Evolutionary conservation across 2,113 vertebrate genomes (phyloP).

Genomic region (Ailurus styani): DNA sequence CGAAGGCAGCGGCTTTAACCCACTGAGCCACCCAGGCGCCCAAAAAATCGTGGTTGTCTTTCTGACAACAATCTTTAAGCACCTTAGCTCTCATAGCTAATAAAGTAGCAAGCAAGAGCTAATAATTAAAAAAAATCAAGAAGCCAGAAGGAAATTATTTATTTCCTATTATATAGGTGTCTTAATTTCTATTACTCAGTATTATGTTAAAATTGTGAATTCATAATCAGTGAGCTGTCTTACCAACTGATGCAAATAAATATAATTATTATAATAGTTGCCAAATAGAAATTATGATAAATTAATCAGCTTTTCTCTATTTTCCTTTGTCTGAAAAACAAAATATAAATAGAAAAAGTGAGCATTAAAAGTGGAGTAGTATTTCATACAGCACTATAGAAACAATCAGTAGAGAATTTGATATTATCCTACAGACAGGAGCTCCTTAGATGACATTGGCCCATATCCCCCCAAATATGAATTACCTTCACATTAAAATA

Average conservation of each 20-base stretch:
- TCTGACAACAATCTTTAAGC: neutral
- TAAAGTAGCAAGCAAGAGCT: neutral
- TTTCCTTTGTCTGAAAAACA: neutral
- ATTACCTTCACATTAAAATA: neutral
- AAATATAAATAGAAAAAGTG: neutral
- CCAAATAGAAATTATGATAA: neutral
- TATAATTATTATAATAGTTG: slow-evolving; percentile 11
- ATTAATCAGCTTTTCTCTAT: neutral
- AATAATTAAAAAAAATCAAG: neutral
- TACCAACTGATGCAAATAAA: slow-evolving; percentile 3
- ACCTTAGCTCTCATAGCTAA: neutral
- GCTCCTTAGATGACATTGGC: neutral
- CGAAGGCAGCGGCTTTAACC: too few relatives aligned
- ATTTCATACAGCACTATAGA: neutral
- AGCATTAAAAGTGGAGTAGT: neutral
- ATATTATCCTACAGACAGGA: neutral
- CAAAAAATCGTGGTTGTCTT: neutral
- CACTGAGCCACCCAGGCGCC: too few relatives aligned
- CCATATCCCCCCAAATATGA: neutral
- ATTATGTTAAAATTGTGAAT: neutral
- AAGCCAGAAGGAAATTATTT: neutral
- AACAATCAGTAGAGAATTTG: neutral
- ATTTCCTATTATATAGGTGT: neutral
- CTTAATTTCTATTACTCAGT: neutral
- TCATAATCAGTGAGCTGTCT: neutral